Evolutionary conservation across 1,140 invertebrate species (phyloP).

Genomic region (Drosophila funebris): DNA sequence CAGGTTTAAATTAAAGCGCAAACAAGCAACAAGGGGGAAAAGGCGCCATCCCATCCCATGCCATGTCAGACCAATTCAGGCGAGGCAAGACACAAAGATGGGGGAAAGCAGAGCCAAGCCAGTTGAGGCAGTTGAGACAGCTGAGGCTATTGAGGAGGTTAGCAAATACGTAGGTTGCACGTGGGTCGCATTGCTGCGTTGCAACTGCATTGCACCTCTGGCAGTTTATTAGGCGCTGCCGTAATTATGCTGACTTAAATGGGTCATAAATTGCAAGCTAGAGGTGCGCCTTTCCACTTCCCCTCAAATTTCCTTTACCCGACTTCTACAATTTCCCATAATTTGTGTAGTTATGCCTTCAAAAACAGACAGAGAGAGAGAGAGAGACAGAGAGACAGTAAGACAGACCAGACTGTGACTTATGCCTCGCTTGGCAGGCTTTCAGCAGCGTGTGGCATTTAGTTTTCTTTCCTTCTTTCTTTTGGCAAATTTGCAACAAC

Average conservation of each 20-base stretch:
- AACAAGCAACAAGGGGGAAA: conserved; percentile 5
- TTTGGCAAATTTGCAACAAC: conserved; percentile 36
- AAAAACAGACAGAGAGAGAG: neutral
- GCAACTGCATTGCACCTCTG: conserved; percentile 21
- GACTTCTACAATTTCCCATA: conserved; percentile 16
- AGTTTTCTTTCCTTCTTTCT: neutral
- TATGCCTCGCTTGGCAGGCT: too few species aligned
- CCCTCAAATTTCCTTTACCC: conserved; percentile 14
- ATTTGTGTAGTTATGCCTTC: conserved; percentile 13
- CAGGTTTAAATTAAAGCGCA: conserved; percentile 79
- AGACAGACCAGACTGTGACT: conserved; percentile 31
- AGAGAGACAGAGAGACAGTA: neutral
- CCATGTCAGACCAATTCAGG: conserved; percentile 1
- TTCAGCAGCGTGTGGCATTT: neutral
- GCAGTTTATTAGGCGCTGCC: conserved; percentile 62
- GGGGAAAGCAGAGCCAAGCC: conserved; percentile 6
- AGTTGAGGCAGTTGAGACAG: too few species aligned
- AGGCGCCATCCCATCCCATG: conserved; percentile 5
- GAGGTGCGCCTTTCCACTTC: conserved; percentile 17
- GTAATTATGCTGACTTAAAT: conserved; percentile 82
- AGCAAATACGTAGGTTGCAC: conserved; percentile 53
- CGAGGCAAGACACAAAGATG: conserved; percentile 15
- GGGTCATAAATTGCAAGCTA: conserved; percentile 79
- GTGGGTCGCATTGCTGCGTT: conserved; percentile 42
- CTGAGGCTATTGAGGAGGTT: neutral